These are phyloP conservation scores for Myocastor coypus DNA, from an alignment of 2,113 vertebrate genomes.

Conservation along the genomic window DNA sequence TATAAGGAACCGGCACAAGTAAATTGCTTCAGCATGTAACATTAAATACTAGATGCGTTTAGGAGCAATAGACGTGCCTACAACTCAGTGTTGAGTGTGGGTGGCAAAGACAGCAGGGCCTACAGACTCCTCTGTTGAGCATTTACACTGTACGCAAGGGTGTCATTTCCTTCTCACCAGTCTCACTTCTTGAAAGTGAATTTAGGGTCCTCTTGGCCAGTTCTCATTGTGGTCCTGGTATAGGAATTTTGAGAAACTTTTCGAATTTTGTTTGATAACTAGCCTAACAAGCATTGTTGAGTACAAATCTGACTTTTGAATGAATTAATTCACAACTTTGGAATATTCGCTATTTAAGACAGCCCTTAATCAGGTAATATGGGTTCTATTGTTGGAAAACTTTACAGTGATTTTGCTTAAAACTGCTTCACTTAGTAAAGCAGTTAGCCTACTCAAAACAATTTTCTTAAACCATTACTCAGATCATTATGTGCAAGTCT, in stretches of 20 bases:
- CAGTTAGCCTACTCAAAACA: conserved; percentile 36
- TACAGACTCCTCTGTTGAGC: neutral
- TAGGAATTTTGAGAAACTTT: neutral
- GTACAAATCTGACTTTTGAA: conserved; percentile 61
- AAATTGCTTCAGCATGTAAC: conserved; percentile 45
- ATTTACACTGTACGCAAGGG: conserved; percentile 11
- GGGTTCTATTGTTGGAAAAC: conserved; percentile 25
- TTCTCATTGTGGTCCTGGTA: conserved; percentile 19
- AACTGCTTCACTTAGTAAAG: conserved; percentile 31
- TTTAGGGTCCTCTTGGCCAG: neutral
- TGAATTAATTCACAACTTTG: conserved; percentile 48
- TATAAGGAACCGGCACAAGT: neutral
- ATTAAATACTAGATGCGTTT: conserved; percentile 44
- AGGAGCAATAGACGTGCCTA: neutral
- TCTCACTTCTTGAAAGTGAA: conserved; percentile 45
- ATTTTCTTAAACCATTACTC: conserved; percentile 62
- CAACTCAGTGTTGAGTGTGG: neutral
- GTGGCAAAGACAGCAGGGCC: neutral
- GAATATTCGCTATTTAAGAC: conserved; percentile 58
- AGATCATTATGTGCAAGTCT: conserved; percentile 46
- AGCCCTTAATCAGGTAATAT: neutral
- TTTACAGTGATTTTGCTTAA: conserved; percentile 47
- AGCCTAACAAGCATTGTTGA: neutral
- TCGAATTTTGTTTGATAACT: conserved; percentile 57
- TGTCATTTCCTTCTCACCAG: conserved; percentile 53